A percentile compares a stretch with the other conserved stretches of the same genome.
Conservation (phyloP, 2,888 invertebrate species). For the Chrysomela aeneicollis region DNA sequence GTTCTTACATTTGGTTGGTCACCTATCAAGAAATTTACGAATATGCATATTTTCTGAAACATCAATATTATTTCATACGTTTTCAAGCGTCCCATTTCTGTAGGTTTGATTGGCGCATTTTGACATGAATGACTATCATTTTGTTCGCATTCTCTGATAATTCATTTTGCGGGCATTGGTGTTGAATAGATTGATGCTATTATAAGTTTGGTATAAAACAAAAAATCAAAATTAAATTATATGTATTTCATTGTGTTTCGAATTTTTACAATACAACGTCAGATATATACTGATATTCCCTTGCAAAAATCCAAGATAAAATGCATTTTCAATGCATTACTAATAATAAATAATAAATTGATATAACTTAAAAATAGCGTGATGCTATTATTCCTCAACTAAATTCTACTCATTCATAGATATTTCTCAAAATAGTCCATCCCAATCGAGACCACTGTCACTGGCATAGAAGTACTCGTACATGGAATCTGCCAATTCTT, state of each 20-base stretch:
- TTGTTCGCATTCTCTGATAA: too few species aligned
- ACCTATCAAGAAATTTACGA: too few species aligned
- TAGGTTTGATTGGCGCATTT: too few species aligned
- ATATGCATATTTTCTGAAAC: too few species aligned
- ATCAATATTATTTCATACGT: too few species aligned
- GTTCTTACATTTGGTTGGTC: too few species aligned
- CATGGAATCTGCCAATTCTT: conserved; percentile 68
- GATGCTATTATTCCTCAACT: conserved; percentile 10
- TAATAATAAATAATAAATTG: conserved; percentile 28
- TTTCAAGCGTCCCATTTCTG: too few species aligned
- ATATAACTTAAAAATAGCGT: conserved; percentile 14
- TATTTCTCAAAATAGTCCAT: conserved; percentile 55
- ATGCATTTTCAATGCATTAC: conserved; percentile 16
- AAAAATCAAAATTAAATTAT: background rate
- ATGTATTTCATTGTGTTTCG: conserved; percentile 39
- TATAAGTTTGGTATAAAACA: too few species aligned
- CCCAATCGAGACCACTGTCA: conserved; percentile 66
- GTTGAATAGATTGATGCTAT: too few species aligned
- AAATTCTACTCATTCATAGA: background rate
- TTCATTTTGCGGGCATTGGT: too few species aligned
- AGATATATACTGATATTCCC: conserved; percentile 39
- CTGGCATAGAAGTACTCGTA: conserved; percentile 72
- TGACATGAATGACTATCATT: too few species aligned
- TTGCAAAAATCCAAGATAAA: conserved; percentile 57
- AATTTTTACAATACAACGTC: conserved; percentile 57